These are phyloP conservation scores for Limosa lapponica DNA, from an alignment of 2,797 vertebrate species.

Conservation along the genomic window DNA sequence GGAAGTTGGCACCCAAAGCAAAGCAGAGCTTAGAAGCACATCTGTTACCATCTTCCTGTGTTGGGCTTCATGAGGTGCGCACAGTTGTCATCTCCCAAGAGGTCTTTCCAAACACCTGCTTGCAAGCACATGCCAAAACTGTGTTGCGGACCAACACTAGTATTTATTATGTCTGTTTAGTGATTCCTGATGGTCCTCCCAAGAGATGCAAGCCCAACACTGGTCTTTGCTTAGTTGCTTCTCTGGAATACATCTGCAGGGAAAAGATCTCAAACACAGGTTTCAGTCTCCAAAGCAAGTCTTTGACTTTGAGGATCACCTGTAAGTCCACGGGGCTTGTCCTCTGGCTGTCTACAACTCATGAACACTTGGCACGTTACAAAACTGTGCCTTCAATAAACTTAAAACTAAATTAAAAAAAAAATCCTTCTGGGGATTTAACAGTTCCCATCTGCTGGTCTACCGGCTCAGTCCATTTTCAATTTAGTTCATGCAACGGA, in stretches of 20 bases:
- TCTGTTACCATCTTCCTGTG: neutral
- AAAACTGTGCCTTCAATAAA: neutral
- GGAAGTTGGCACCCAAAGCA: neutral
- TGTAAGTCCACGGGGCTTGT: neutral
- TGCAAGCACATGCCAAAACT: neutral
- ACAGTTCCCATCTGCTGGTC: neutral
- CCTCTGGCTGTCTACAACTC: neutral
- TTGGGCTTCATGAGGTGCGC: neutral
- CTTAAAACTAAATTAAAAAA: neutral
- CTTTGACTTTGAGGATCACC: neutral
- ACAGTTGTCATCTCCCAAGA: neutral
- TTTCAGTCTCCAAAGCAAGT: neutral
- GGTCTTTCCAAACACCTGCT: constrained; percentile 23
- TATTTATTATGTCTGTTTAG: neutral
- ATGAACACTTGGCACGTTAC: neutral
- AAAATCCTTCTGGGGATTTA: neutral
- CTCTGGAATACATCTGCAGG: neutral
- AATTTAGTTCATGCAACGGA: neutral
- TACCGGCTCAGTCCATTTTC: neutral
- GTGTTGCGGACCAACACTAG: neutral
- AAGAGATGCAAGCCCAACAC: neutral
- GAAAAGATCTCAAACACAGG: neutral
- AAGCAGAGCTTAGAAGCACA: neutral
- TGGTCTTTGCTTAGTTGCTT: neutral
- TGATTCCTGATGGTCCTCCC: neutral